These are phyloP conservation scores for Burhinus bistriatus DNA, from an alignment of 2,113 vertebrate species.

Conservation along the genomic window DNA sequence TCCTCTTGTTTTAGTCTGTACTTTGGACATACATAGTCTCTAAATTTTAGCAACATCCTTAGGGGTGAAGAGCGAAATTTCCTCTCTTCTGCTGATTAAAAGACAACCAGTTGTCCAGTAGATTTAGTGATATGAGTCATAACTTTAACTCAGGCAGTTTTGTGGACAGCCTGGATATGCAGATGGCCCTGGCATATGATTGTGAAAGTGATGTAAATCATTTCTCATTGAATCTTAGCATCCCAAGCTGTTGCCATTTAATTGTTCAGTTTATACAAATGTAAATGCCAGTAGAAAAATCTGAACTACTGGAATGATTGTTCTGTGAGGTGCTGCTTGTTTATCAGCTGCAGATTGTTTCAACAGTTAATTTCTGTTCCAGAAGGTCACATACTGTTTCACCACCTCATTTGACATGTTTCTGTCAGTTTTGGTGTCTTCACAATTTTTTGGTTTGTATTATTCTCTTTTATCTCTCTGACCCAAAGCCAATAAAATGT, in stretches of 20 bases:
- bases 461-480: not conserved
- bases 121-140: not conserved
- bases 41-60: not conserved
- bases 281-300: not conserved
- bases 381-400: not conserved
- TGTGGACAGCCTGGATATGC: conserved; percentile 19
- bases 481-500: not conserved
- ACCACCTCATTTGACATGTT: not conserved
- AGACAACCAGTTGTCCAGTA: not conserved
- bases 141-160: conserved; percentile 10
- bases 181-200: conserved; percentile 52
- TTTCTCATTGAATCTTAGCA: conserved; percentile 30
- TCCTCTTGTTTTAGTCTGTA: not conserved
- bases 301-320: not conserved
- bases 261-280: conserved; percentile 36
- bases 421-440: not conserved
- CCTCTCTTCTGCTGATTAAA: not conserved
- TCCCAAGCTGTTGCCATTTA: conserved; percentile 51
- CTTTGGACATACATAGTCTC: not conserved
- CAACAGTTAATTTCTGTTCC: not conserved
- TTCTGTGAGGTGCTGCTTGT: not conserved
- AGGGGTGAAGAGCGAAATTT: not conserved
- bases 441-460: not conserved
- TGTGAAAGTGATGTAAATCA: conserved; percentile 37
- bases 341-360: not conserved